Base-by-base conservation (phyloP, 2,797 vertebrate species). In the Spinibarbus caldwelli region DNA sequence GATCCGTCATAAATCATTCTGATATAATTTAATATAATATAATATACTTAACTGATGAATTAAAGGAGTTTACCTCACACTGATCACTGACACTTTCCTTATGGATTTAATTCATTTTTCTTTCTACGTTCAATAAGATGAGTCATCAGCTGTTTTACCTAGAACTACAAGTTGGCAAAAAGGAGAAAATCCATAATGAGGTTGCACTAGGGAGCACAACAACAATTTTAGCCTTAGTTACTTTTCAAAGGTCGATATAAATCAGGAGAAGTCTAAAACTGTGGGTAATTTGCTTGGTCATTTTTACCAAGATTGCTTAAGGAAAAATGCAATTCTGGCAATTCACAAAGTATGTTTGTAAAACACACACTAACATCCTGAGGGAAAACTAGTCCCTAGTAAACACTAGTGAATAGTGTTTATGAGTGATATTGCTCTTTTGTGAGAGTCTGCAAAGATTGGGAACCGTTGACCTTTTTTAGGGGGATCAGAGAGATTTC, bases 401-500 rank as follows among this genome's bases (percentile, higher is more conserved):
- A n/a, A 7, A 47, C 54, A n/a, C n/a, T n/a, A n/a, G n/a, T 1
- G 9, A 66, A 31, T 47, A 23, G 10, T 47, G 59, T 66, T 64
- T 34, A 45, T 64, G 41, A 45, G 11, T 15, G 59, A 79, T 34
- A 47, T 23, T 6, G 11, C 19, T 47, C 59, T 41, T 31, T 34
- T 81, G 34, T 68, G 34, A 70, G 12, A 9, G 1, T 70, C 15
- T 1, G 6, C 23, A 9, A 70, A 54, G 31, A 52, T 5, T 19
- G 67, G 12, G 19, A 52, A n/a, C 64, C 38, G 17, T 43, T 26
- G 64, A 80, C 10, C 45, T 70, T 52, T 36, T 47, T 38, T 17
- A 52, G 9, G 6, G 54, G 36, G 54, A 67, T 80, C 23, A 62
- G 34, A 59, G 31, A 77, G 66, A 78, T 84, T 72, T 80, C 45